These are phyloP conservation scores for Lepidocyrtinus sp. DNA, from an alignment of 2,888 invertebrate genomes.

Conservation along the genomic window DNA sequence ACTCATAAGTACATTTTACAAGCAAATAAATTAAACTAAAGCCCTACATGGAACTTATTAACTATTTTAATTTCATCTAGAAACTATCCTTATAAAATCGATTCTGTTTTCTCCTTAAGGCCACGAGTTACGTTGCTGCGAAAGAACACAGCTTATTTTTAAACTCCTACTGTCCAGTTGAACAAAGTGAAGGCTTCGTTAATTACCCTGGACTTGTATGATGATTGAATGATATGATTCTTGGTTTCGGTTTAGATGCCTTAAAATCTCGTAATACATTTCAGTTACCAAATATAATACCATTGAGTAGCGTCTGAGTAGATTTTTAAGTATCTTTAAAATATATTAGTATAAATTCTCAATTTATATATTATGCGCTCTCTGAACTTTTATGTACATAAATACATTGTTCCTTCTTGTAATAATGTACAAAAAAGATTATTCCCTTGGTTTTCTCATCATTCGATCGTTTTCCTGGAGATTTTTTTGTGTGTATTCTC, in stretches of 20 bases:
- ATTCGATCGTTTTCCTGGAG: slow-evolving; percentile 21
- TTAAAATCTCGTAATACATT: slow-evolving; percentile 41
- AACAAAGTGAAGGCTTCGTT: too few species aligned
- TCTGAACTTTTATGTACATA: slow-evolving; percentile 33
- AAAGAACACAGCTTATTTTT: too few species aligned
- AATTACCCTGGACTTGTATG: neutral
- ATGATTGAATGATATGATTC: slow-evolving; percentile 14
- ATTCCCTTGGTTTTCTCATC: too few species aligned
- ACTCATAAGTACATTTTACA: too few species aligned
- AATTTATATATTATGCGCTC: slow-evolving; percentile 33
- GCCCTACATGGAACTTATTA: too few species aligned
- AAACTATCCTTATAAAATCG: too few species aligned
- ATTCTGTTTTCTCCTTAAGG: too few species aligned
- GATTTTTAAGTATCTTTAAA: slow-evolving; percentile 31
- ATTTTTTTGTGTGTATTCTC: slow-evolving; percentile 14
- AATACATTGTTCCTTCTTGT: too few species aligned
- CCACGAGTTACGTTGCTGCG: neutral
- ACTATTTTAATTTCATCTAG: too few species aligned
- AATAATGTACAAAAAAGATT: too few species aligned
- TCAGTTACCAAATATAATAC: slow-evolving; percentile 56
- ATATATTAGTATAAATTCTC: slow-evolving; percentile 23
- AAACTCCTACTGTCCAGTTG: too few species aligned
- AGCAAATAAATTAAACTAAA: too few species aligned
- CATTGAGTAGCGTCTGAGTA: slow-evolving; percentile 60
- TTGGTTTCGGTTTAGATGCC: neutral